phyloP scores from a whole-genome alignment of 1,140 invertebrate species.

The Drosophila equinoxialis region DNA sequence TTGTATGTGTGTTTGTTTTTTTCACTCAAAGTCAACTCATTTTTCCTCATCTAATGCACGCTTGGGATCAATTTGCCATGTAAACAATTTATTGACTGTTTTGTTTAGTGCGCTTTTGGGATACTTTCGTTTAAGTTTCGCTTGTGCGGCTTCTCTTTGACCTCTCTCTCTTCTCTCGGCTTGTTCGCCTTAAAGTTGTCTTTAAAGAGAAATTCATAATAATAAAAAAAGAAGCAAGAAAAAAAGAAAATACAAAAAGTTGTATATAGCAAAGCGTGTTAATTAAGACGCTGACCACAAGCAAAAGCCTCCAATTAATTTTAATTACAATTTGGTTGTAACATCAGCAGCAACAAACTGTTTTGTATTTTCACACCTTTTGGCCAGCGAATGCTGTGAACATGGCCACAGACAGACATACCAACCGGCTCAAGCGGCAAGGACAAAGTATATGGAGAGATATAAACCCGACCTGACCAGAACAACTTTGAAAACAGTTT shows the following conservation, averaged over 20 bases:
- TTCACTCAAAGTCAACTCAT: conserved; percentile 78
- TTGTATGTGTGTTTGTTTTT: conserved; percentile 39
- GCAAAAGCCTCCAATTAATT: conserved; percentile 76
- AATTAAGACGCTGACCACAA: conserved; percentile 67
- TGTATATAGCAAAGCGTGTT: conserved; percentile 35
- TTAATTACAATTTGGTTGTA: conserved; percentile 71
- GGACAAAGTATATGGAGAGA: conserved; percentile 26
- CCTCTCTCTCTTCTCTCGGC: background rate
- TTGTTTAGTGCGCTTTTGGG: conserved; percentile 79
- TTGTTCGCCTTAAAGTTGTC: conserved; percentile 33
- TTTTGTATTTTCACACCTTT: conserved; percentile 80
- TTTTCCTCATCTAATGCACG: conserved; percentile 81
- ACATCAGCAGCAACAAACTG: conserved; percentile 58
- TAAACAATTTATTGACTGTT: conserved; percentile 82
- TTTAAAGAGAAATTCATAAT: conserved; percentile 57
- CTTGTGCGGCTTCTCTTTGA: conserved; percentile 34
- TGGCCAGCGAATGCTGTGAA: conserved; percentile 68
- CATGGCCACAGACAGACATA: background rate
- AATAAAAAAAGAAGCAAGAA: conserved; percentile 18
- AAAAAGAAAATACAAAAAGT: conserved; percentile 14
- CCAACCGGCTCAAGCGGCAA: background rate
- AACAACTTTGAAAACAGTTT: conserved; percentile 56
- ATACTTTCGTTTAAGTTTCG: conserved; percentile 61
- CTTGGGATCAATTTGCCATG: conserved; percentile 81
- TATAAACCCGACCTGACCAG: conserved; percentile 51